Conservation (phyloP, 1,140 invertebrate genomes). For the Psilanteris sp. region DNA sequence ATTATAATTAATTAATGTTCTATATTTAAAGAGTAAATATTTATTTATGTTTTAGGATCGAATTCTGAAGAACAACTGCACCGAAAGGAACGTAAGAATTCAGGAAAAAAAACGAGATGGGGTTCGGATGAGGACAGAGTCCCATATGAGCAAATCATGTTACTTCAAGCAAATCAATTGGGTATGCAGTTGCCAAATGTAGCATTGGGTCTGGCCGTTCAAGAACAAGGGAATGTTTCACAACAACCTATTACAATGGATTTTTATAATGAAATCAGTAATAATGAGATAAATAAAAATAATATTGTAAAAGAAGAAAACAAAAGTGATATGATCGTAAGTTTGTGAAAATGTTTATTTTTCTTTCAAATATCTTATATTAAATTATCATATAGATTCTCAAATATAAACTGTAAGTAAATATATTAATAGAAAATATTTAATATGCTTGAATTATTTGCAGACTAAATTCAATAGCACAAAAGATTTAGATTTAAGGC, state of each 20-base stretch:
- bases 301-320: constrained; percentile 77
- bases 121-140: constrained; percentile 78
- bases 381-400: too few species aligned
- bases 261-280: constrained; percentile 72
- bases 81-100: constrained; percentile 72
- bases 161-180: constrained; percentile 75
- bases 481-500: constrained; percentile 73
- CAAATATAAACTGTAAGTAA: too few species aligned
- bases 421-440: too few species aligned
- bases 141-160: constrained; percentile 76
- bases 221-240: constrained; percentile 56
- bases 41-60: too few species aligned
- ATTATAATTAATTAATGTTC: too few species aligned
- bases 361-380: not conserved
- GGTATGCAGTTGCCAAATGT: constrained; percentile 72
- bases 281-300: constrained; percentile 77
- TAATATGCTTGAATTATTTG: constrained; percentile 20
- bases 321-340: constrained; percentile 71
- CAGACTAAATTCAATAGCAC: constrained; percentile 60
- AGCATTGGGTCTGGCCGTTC: constrained; percentile 69
- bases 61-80: constrained; percentile 59
- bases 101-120: constrained; percentile 77
- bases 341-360: too few species aligned
- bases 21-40: too few species aligned
- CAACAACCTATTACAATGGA: constrained; percentile 66